These are phyloP conservation scores for Coreoperca whiteheadi DNA, from an alignment of 2,113 vertebrate genomes.

Conservation along the genomic window DNA sequence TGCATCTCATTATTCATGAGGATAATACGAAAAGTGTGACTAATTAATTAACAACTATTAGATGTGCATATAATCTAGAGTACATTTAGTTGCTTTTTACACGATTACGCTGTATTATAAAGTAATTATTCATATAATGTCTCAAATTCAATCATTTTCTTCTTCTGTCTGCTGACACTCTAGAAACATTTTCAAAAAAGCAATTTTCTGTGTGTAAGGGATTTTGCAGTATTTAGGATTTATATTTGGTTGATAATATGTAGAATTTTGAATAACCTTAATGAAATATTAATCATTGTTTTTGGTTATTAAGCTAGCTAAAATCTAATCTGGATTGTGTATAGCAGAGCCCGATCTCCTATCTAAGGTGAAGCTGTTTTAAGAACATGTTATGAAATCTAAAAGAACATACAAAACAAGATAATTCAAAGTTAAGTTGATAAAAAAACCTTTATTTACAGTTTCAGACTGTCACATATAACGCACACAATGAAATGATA, in stretches of 20 bases:
- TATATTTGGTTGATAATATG: not conserved
- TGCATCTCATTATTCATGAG: not conserved
- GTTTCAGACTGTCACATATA: constrained; percentile 8
- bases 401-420: not conserved
- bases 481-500: constrained; percentile 46
- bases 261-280: not conserved
- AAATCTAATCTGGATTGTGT: too few species aligned
- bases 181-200: not conserved
- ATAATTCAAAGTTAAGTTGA: not conserved
- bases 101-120: not conserved
- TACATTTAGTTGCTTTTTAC: not conserved
- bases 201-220: not conserved
- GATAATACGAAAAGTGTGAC: not conserved
- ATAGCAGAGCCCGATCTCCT: not conserved
- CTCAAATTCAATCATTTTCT: not conserved
- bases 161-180: not conserved
- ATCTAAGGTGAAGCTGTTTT: not conserved
- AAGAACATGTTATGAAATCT: not conserved
- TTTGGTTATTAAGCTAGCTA: not conserved
- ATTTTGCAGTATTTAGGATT: not conserved
- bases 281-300: not conserved
- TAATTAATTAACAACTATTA: not conserved
- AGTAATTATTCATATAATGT: not conserved
- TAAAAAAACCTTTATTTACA: constrained; percentile 70
- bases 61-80: not conserved